Base-by-base conservation (phyloP, 2,113 vertebrate species). In the Hepsetus odoe region DNA sequence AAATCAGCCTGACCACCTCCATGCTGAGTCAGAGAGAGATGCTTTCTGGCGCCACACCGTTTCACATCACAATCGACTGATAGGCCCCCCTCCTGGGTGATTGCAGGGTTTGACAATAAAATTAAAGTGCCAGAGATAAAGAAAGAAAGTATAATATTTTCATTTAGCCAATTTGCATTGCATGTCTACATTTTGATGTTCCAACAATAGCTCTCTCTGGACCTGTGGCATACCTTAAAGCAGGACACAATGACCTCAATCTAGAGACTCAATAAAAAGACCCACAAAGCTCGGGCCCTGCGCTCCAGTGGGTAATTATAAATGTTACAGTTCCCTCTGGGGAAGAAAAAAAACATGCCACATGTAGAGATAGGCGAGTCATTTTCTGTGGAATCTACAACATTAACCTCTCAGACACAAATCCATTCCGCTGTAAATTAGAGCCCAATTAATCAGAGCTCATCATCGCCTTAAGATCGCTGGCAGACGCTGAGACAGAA, bases 191-290 rank as follows among this genome's bases (percentile, higher is more conserved):
- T 89, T 84, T 83, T 55, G 75, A 55, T 76, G 13, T 33, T 71
- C n/a, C 61, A 80, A 55, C 56, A 77, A 79, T 42, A 86, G 82
- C 72, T 61, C 58, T 79, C 38, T 55, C 62, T 62, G 61, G 80
- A 84, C 83, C 83, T 76, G 65, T 66, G 72, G 68, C 13, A 3
- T 79, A 86, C 81, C 86, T 89, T 70, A 67, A 80, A 72, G 83
- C 71, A 18, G 71, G 82, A 59, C 42, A 8, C 13, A 35, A 51
- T 86, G 87, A 91, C 86, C 87, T 87, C 88, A 89, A 87, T 89
- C 85, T 91, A 88, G 81, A 85, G 84, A 88, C 86, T 87, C 84
- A 76, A 88, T 87, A 85, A 85, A 89, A 84, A 88, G 87, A 85
- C 83, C 85, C 80, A 82, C 83, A 77, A 82, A 88, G 86, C 80